Evolutionary conservation across 2,888 invertebrate genomes (phyloP).

Genomic region (Aphidoletes aphidimyza): DNA sequence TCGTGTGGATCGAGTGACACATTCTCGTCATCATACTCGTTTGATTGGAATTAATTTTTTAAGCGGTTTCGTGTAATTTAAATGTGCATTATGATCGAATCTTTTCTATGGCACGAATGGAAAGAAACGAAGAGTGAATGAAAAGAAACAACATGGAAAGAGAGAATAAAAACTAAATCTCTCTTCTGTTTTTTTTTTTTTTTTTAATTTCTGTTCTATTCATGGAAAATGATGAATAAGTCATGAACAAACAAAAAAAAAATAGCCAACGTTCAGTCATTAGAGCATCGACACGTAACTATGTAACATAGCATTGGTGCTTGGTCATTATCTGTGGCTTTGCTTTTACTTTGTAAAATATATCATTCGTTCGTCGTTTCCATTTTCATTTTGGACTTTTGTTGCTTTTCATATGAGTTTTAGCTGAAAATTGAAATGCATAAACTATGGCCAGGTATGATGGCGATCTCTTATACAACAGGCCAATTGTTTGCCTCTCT

Average conservation of each 20-base stretch:
- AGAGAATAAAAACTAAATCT: neutral
- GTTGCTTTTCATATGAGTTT: no score
- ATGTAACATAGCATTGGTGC: no score
- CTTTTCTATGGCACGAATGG: neutral
- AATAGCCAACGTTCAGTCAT: neutral
- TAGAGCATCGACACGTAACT: conserved; percentile 35
- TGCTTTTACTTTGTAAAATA: neutral
- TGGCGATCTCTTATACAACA: neutral
- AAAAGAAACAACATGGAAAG: neutral
- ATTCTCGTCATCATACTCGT: neutral
- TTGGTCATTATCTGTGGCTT: neutral
- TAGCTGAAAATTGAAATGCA: neutral
- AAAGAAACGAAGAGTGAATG: neutral
- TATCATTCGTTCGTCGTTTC: neutral
- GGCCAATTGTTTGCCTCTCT: neutral
- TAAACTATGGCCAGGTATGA: conserved; percentile 14
- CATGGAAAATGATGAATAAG: neutral
- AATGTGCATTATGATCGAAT: conserved; percentile 23
- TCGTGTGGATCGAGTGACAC: neutral
- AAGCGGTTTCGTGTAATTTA: neutral
- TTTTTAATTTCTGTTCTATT: neutral
- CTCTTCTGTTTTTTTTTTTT: neutral
- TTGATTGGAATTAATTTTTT: conserved; percentile 33
- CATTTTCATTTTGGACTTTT: neutral
- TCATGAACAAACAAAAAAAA: neutral